Percentiles rank a stretch among this genome's conserved stretches.
Conservation (phyloP, 23 tunicate genomes). For the Halocynthia roretzi region DNA sequence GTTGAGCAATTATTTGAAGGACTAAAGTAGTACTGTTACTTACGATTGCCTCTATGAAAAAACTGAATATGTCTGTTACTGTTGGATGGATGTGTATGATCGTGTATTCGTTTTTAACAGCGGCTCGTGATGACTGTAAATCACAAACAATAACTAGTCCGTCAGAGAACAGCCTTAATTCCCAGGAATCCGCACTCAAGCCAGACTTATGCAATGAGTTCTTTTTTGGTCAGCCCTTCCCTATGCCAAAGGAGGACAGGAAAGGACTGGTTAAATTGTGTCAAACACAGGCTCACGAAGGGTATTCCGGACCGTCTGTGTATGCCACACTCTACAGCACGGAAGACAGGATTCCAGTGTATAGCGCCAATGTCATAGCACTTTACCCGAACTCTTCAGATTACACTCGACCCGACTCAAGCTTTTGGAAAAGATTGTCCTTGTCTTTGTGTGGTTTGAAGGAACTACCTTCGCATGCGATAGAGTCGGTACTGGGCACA, state of each 20-base stretch:
- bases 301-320: conserved; percentile 11
- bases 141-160: too few species aligned
- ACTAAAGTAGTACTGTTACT: too few species aligned
- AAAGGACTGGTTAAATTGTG: conserved; percentile 53
- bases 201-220: conserved; percentile 40
- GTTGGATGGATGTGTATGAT: too few species aligned
- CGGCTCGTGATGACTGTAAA: too few species aligned
- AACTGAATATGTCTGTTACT: too few species aligned
- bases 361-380: conserved; percentile 55
- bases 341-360: conserved; percentile 53
- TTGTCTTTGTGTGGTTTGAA: conserved; percentile 32
- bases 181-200: too few species aligned
- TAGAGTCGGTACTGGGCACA: conserved; percentile 38
- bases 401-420: conserved; percentile 42
- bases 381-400: conserved; percentile 15
- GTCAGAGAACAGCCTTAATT: too few species aligned
- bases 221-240: conserved; percentile 69
- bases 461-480: conserved; percentile 19
- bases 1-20: too few species aligned
- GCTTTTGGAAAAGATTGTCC: conserved; percentile 60
- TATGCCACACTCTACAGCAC: conserved; percentile 65
- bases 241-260: conserved; percentile 18
- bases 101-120: too few species aligned
- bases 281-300: conserved; percentile 37
- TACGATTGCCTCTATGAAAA: too few species aligned